Conservation (phyloP, 2,797 vertebrate species). For the Macropus fuliginosus region DNA sequence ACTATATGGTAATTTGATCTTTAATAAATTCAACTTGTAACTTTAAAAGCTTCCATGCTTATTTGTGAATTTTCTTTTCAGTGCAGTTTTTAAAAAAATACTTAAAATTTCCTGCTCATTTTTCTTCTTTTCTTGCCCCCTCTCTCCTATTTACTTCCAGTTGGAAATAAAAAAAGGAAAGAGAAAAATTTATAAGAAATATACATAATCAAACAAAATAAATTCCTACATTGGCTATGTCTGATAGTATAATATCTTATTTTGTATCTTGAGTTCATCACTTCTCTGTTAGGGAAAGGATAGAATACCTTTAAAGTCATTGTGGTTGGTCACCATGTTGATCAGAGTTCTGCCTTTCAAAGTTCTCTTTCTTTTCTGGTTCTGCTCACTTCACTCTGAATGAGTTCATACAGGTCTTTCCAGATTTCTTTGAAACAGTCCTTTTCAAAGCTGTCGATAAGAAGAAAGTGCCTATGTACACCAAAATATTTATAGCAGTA, state of each 20-base stretch:
- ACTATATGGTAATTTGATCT: background rate
- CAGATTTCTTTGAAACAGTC: background rate
- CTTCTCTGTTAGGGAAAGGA: background rate
- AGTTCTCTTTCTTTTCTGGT: background rate
- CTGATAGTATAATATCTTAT: background rate
- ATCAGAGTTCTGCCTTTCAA: background rate
- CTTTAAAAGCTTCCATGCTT: background rate
- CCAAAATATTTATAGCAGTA: background rate
- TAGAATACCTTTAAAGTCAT: background rate
- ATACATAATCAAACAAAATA: background rate
- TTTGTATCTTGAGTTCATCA: background rate
- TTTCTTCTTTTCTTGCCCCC: background rate
- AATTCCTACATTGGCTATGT: background rate
- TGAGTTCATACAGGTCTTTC: background rate
- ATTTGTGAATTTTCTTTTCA: background rate
- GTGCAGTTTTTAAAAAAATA: background rate
- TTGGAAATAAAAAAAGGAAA: background rate
- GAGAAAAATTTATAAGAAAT: background rate
- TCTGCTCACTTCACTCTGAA: background rate
- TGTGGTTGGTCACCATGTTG: background rate
- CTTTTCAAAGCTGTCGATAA: background rate
- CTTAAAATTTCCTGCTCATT: background rate
- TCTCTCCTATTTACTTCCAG: background rate
- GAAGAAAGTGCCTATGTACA: background rate
- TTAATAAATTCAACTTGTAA: background rate